phyloP scores from a whole-genome alignment of 2,797 vertebrate genomes.

The Simalia tracyae region DNA sequence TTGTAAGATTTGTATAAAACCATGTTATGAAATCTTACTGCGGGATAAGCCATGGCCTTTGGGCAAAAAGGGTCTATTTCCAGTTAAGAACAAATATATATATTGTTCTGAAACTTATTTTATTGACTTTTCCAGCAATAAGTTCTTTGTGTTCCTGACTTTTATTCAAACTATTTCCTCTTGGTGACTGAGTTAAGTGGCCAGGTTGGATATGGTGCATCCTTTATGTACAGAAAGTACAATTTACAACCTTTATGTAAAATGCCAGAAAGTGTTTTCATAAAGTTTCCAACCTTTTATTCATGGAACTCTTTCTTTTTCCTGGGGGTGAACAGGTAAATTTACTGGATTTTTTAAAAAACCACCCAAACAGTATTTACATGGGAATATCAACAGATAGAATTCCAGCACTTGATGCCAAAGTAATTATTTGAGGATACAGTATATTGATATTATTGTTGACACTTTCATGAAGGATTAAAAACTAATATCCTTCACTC shows the following conservation, averaged over 20 bases:
- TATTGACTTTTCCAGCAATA: not conserved
- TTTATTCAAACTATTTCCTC: not conserved
- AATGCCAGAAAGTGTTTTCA: not conserved
- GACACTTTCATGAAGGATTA: not conserved
- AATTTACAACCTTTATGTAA: not conserved
- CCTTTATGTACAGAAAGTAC: not conserved
- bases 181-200: not conserved
- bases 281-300: not conserved
- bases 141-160: not conserved
- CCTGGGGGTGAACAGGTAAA: not conserved
- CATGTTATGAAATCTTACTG: not conserved
- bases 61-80: constrained; percentile 15
- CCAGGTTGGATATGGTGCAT: not conserved
- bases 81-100: constrained; percentile 16
- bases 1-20: not conserved
- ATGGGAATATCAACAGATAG: not conserved
- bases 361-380: not conserved
- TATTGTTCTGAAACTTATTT: constrained; percentile 9
- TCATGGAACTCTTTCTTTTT: not conserved
- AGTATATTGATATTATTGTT: not conserved
- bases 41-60: not conserved
- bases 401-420: not conserved
- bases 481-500: not conserved
- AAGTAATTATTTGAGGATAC: not conserved
- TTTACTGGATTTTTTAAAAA: not conserved